Evolutionary conservation across 2,888 invertebrate species (phyloP).

Genomic region (Xestia xanthographa): DNA sequence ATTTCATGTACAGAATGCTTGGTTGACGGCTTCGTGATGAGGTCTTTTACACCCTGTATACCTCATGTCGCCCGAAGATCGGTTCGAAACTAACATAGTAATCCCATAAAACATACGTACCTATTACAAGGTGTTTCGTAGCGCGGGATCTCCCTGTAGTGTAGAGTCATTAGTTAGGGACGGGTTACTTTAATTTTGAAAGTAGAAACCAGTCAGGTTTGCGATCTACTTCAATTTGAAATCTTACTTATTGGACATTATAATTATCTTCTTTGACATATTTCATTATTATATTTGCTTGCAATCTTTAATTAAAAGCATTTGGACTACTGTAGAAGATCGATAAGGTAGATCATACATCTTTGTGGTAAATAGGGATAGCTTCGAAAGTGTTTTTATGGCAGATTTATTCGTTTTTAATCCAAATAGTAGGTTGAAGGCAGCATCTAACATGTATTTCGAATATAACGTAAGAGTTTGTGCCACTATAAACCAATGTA

Average conservation of each 20-base stretch:
- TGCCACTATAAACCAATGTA: not conserved
- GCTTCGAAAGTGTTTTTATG: constrained; percentile 29
- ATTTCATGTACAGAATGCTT: too few species aligned
- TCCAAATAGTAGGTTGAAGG: constrained; percentile 19
- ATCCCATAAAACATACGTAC: too few species aligned
- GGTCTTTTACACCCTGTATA: too few species aligned
- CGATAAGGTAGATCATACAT: not conserved
- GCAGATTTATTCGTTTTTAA: constrained; percentile 31
- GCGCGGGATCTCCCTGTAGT: not conserved
- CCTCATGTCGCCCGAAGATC: too few species aligned
- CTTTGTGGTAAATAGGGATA: constrained; percentile 6
- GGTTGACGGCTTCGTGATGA: too few species aligned
- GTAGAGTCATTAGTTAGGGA: not conserved
- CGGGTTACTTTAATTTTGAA: constrained; percentile 10
- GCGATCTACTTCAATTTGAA: constrained; percentile 24
- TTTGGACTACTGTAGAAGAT: constrained; percentile 28
- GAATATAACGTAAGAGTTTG: constrained; percentile 7
- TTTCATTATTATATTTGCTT: constrained; percentile 33
- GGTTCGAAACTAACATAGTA: too few species aligned
- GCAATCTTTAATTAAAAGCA: constrained; percentile 26
- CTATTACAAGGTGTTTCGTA: too few species aligned
- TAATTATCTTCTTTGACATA: constrained; percentile 50
- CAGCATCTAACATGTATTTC: constrained; percentile 32
- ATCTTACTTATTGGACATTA: constrained; percentile 27
- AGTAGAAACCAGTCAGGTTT: constrained; percentile 19